These are phyloP conservation scores for Strigamia crassipes DNA, from an alignment of 2,888 invertebrate genomes.

Conservation along the genomic window DNA sequence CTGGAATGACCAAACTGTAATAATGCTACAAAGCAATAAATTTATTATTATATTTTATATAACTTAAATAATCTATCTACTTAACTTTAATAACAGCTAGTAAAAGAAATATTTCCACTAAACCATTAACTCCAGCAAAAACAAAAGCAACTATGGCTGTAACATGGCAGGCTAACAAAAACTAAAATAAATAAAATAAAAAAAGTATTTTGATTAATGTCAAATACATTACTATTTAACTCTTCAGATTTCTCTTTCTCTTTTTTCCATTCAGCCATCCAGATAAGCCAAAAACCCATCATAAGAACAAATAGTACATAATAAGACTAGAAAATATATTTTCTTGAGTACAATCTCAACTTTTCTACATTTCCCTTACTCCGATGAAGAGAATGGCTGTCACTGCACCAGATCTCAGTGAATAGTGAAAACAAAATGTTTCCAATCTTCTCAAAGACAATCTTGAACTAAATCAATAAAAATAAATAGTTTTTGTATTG, in stretches of 20 bases:
- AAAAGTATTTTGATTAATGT: too few species aligned
- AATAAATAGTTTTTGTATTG: neutral
- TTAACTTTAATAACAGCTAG: conserved; percentile 5
- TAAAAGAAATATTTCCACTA: neutral
- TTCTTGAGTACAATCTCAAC: too few species aligned
- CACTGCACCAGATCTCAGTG: conserved; percentile 3
- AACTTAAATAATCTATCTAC: neutral
- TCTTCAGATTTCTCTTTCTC: neutral
- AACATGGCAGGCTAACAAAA: too few species aligned
- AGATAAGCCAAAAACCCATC: conserved; percentile 17
- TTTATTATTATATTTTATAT: too few species aligned
- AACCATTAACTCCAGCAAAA: neutral
- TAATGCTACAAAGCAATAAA: neutral
- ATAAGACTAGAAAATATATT: neutral
- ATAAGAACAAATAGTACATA: neutral
- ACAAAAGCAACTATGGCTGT: neutral
- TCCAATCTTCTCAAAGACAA: neutral
- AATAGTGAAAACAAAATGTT: conserved; percentile 5
- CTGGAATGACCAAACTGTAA: conserved; percentile 13
- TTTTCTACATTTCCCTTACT: neutral
- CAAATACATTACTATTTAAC: too few species aligned
- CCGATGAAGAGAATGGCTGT: neutral
- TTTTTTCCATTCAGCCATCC: neutral
- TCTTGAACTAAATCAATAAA: neutral
- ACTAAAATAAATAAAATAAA: too few species aligned